Evolutionary conservation across 1,140 invertebrate genomes (phyloP).

Genomic region (Brachionus koreanus): DNA sequence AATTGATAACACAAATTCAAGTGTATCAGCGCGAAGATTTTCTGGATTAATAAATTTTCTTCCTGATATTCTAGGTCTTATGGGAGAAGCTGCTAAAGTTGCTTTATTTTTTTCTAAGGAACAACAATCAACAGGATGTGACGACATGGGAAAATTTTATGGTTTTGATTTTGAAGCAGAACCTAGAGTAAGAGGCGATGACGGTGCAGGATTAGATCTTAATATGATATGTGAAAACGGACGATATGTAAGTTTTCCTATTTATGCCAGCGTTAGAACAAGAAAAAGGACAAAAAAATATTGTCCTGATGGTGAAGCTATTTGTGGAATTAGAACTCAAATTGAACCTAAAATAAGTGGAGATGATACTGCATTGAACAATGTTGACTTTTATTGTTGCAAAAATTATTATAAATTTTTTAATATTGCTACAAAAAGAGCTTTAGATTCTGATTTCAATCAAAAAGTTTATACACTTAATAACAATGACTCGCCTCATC

Average conservation of each 20-base stretch:
- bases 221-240: background rate
- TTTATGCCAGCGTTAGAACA: background rate
- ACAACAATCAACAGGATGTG: background rate
- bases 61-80: background rate
- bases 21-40: background rate
- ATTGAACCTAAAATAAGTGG: conserved; percentile 14
- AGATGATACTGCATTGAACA: background rate
- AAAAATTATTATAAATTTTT: background rate
- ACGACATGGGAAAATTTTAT: background rate
- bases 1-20: background rate
- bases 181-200: background rate
- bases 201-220: background rate
- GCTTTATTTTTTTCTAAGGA: background rate
- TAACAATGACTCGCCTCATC: background rate
- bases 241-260: background rate
- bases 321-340: conserved; percentile 13
- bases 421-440: background rate
- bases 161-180: background rate
- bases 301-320: background rate
- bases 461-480: background rate
- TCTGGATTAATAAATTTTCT: background rate
- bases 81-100: background rate
- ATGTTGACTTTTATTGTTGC: background rate
- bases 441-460: background rate
- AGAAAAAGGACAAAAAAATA: background rate